Conservation (phyloP, 2,113 vertebrate species). For the Corvus cornix region DNA sequence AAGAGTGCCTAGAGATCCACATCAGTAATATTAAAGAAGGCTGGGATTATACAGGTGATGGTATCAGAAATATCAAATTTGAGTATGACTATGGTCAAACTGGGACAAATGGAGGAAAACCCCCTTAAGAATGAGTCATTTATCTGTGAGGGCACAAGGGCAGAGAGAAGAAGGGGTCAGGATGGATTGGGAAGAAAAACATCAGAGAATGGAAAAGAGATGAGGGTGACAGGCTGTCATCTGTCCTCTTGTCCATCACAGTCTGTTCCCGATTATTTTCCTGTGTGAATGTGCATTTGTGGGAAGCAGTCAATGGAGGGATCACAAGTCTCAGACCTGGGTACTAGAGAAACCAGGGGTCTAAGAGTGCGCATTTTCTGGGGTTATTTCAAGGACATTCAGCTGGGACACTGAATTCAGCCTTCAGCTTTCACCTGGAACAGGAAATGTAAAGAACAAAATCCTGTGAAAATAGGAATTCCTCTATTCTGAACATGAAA, state of each 20-base stretch:
- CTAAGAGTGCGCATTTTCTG: background rate
- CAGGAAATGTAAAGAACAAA: background rate
- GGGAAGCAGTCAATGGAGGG: background rate
- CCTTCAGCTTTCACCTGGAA: background rate
- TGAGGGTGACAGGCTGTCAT: background rate
- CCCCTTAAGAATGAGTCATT: rapidly evolving
- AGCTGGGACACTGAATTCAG: background rate
- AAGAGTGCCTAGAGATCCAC: background rate
- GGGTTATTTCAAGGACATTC: background rate
- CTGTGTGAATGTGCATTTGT: background rate
- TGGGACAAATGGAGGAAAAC: background rate
- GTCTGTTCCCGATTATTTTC: background rate
- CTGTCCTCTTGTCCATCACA: background rate
- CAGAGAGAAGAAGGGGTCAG: background rate
- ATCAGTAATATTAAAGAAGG: background rate
- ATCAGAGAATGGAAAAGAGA: background rate
- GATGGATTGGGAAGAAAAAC: background rate
- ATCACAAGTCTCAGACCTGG: background rate
- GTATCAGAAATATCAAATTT: background rate
- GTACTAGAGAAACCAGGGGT: background rate
- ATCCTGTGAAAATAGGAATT: background rate
- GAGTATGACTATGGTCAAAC: background rate
- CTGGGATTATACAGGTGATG: background rate
- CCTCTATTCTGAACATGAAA: background rate
- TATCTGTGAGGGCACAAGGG: background rate